Evolutionary conservation across 2,797 vertebrate genomes (phyloP).

Genomic region (Enteromius fasciolatus): DNA sequence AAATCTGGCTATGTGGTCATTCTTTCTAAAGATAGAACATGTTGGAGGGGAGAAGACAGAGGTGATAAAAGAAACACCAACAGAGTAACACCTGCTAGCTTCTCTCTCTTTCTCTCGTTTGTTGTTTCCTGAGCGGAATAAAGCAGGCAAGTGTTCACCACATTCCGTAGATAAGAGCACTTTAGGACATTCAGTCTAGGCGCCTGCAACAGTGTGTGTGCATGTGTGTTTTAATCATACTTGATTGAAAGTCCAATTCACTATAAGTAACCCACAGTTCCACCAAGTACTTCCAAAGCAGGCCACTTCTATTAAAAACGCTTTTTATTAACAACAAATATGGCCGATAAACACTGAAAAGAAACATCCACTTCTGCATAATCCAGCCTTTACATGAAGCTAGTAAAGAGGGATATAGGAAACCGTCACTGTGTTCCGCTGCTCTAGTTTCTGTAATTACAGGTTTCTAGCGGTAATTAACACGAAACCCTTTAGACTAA

Average conservation of each 20-base stretch:
- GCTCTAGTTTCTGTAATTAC: conserved; percentile 49
- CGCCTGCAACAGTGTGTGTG: not conserved
- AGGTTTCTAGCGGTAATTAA: conserved; percentile 48
- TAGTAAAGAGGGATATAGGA: not conserved
- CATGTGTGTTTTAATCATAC: conserved; percentile 8
- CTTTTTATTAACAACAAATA: conserved; percentile 33
- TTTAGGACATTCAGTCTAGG: conserved; percentile 37
- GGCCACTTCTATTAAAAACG: not conserved
- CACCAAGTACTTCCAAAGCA: not conserved
- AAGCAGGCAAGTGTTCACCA: conserved; percentile 13
- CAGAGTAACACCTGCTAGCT: conserved; percentile 28
- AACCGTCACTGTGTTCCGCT: conserved; percentile 11
- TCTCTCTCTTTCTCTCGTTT: not conserved
- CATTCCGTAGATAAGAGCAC: conserved; percentile 36
- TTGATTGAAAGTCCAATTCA: not conserved
- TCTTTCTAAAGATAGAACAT: conserved; percentile 9
- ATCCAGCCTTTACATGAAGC: not conserved
- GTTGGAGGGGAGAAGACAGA: not conserved
- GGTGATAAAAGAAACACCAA: conserved; percentile 33
- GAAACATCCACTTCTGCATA: conserved; percentile 7
- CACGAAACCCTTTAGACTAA: conserved; percentile 43
- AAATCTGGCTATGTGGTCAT: not conserved
- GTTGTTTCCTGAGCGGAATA: conserved; percentile 41
- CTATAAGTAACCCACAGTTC: not conserved
- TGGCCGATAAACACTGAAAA: not conserved